Percentiles rank a stretch among this genome's conserved stretches.
phyloP scores from a whole-genome alignment of 2,888 invertebrate species.

The Oligia latruncula region DNA sequence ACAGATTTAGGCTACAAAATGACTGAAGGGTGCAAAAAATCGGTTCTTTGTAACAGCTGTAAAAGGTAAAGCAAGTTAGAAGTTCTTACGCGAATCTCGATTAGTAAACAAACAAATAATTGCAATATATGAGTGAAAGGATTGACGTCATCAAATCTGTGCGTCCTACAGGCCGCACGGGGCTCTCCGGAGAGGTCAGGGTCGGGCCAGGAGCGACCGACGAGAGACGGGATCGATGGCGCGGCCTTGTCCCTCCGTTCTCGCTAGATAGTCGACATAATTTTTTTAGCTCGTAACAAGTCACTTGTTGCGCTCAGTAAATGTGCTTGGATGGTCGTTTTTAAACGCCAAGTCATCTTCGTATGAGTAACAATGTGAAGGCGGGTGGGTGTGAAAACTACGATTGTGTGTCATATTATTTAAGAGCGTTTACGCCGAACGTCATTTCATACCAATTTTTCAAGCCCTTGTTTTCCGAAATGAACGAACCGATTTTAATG shows the following conservation, averaged over 20 bases:
- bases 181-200: slow-evolving; percentile 77
- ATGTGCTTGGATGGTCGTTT: slow-evolving; percentile 18
- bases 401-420: slow-evolving; percentile 26
- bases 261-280: slow-evolving; percentile 45
- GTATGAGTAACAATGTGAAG: slow-evolving; percentile 19
- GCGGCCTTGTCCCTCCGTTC: slow-evolving; percentile 78
- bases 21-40: neutral
- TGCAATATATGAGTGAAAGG: slow-evolving; percentile 14
- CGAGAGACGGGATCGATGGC: slow-evolving; percentile 76
- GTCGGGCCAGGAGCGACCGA: slow-evolving; percentile 76
- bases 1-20: neutral
- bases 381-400: slow-evolving; percentile 25
- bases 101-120: slow-evolving; percentile 40
- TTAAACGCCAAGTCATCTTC: slow-evolving; percentile 29
- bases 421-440: neutral
- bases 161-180: slow-evolving; percentile 43
- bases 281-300: slow-evolving; percentile 40
- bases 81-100: neutral
- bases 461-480: too few relatives aligned
- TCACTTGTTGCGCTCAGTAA: slow-evolving; percentile 69
- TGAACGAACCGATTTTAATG: too few relatives aligned
- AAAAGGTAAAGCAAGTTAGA: neutral
- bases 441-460: too few relatives aligned
- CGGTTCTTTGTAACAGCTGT: neutral
- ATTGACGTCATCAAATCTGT: slow-evolving; percentile 59